These are phyloP conservation scores for Thysanoteuthis rhombus DNA, from an alignment of 2,888 invertebrate genomes.

Conservation along the genomic window DNA sequence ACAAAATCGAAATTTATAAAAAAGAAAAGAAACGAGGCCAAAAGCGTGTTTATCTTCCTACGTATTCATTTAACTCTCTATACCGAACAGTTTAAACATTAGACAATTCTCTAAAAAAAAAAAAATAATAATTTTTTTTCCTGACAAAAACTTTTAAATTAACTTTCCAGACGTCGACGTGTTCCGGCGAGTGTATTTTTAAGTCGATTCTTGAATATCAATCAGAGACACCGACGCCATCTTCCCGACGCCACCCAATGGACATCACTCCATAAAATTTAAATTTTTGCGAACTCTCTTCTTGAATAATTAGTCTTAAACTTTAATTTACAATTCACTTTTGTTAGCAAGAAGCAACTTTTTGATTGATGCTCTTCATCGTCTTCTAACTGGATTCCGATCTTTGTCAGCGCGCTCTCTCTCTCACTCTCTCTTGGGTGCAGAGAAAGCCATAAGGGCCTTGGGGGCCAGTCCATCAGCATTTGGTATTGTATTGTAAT, in stretches of 20 bases:
- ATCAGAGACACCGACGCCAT: neutral
- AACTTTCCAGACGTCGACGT: conserved; percentile 12
- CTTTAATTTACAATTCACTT: neutral
- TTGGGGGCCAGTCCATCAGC: neutral
- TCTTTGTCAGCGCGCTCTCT: too few species aligned
- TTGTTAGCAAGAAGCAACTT: neutral
- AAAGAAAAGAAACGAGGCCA: neutral
- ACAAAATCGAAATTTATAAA: neutral
- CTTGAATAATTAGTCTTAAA: neutral
- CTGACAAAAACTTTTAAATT: neutral
- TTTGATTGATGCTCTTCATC: neutral
- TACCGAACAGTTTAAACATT: neutral
- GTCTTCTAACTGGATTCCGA: neutral
- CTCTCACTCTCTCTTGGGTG: too few species aligned
- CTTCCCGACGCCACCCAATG: neutral
- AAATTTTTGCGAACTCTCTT: neutral
- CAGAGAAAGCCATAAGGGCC: neutral
- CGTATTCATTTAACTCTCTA: neutral
- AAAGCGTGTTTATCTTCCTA: neutral
- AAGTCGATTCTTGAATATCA: neutral
- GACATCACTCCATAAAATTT: neutral
- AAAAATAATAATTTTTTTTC: neutral
- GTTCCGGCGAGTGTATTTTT: neutral
- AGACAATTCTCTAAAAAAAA: too few species aligned
- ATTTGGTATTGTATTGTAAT: neutral